Evolutionary conservation across 2,888 invertebrate species (phyloP), one percentile per base, ranked within the genome.

Genomic region (Alviniconcha strummeri): DNA sequence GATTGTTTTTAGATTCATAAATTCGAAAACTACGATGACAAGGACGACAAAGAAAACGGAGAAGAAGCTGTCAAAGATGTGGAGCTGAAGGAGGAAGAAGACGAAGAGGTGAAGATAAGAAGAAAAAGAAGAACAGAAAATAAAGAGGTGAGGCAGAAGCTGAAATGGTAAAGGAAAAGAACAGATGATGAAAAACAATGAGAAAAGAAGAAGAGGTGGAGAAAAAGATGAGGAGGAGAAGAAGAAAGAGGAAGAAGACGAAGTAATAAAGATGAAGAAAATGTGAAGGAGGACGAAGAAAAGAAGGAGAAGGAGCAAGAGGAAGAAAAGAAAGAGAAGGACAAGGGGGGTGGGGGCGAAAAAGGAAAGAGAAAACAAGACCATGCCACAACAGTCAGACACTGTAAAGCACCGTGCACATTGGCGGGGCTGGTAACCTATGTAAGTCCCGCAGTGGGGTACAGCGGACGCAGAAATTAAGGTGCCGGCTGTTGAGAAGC

Each of bases 201-300:
- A 74, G 55, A 56, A 76, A 76, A 56, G 56, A 76, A 19, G 19
- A 76, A 19, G n/a, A 76, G 8, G 52, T n/a, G 56, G n/a, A 76
- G 75, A 75, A 55, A 17, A 75, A 55, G 55, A 76, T 9, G 17
- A 56, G 3, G 56, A 80, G n/a, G 56, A 71, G 55, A 5, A 69
- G 19, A 9, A 76, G n/a, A 7, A 56, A 56, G 8, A n/a, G n/a
- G 3, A 15, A 76, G 9, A n/a, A 76, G 1, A 15, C 17, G 6
- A 15, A 15, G 0, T 9, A 56, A 8, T 9, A 56, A 9, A 17
- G 19, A 9, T n/a, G 19, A 9, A 11, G 19, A 9, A 19, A 76
- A 75, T 52, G 55, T 54, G 74, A 75, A 55, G 55, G 17, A 75
- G 13, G 17, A 55, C 15, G 55, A 17, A 17, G 55, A 17, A 17